Evolutionary conservation across 2,888 invertebrate species (phyloP), one percentile per base, ranked within the genome.

Genomic region (Aphodius granarius): DNA sequence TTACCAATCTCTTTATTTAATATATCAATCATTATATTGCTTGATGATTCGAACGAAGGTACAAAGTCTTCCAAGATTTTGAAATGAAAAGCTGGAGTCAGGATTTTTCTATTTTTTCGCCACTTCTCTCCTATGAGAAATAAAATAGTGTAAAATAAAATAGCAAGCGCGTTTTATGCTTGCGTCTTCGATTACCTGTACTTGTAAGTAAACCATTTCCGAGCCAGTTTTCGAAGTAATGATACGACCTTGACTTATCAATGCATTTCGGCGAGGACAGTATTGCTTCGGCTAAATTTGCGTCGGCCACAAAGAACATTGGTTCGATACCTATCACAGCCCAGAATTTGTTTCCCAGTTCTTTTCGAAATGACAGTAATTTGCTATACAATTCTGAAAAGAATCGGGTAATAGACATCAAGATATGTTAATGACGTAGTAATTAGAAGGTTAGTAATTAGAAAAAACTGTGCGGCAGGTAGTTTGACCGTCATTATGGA

Each of bases 131-230:
- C 78, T 78, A 43, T 23, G 71, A 71, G 5, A 68, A 16, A 15
- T 19, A 65, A 1, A 19, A 65, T n/a, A n/a, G n/a, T n/a, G n/a
- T n/a, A n/a, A n/a, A n/a, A n/a, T n/a, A n/a, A n/a, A n/a, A n/a
- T n/a, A n/a, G n/a, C n/a, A n/a, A n/a, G n/a, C n/a, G n/a, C n/a
- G n/a, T n/a, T n/a, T n/a, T n/a, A n/a, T n/a, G n/a, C n/a, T n/a
- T n/a, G n/a, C n/a, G n/a, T n/a, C n/a, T n/a, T n/a, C n/a, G 76
- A n/a, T 77, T 79, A 87, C 88, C 87, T 80, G 82, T 80, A 72
- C 86, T 86, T 5, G 86, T 86, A 0, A 88, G 80, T 66, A 88
- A 81, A 72, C 87, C 87, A 5, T 83, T 83, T 9, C 81, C 78
- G 5, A 88, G 80, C 88, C 88, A 88, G 6, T 84, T 83, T 62